Base-by-base conservation (phyloP, 2,797 vertebrate genomes). In the Anguilla pacifica region DNA sequence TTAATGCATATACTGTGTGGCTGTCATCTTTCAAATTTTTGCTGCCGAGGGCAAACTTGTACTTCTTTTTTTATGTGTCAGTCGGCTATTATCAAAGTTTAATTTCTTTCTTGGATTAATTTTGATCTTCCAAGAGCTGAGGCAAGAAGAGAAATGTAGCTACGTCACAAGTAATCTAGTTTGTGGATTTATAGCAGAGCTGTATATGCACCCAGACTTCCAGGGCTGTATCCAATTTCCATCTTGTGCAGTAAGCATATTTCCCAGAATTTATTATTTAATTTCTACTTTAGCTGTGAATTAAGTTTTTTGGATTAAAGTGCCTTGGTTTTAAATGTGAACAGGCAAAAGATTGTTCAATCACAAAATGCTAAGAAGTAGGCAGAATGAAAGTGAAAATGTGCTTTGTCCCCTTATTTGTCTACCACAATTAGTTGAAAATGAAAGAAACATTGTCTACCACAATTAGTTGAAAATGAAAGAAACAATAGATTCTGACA, bases 101-200 rank as follows among this genome's bases (percentile, higher is more conserved):
- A 92, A 94, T 93, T 93, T 94, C 89, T 92, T 89, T 90, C 91
- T 91, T 91, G 94, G 91, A 94, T 95, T 95, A 95, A 92, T 90
- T 91, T 91, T 89, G 85, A 91, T 90, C 92, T 91, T 88, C 89
- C 86, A 59, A 19, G 89, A 88, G 25, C 89, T 88, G 88, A 84
- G 91, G 87, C 92, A 88, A 93, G 94, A 94, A 93, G 93, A 89
- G 86, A 39, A 91, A 88, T 91, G 91, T 91, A 93, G 92, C 91
- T 93, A 93, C 95, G 89, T 93, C 92, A 91, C 92, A 91, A 88
- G 83, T 95, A 95, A 96, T 95, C 93, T 94, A 89, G 93, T 93
- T 94, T 93, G 92, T 89, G 94, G 88, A 90, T 94, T 95, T 94
- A 90, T 90, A 85, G 89, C 83, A 84, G 89, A 91, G 90, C 88